These are phyloP conservation scores for Xenentodon cancila DNA, from an alignment of 2,797 vertebrate genomes.

Conservation along the genomic window DNA sequence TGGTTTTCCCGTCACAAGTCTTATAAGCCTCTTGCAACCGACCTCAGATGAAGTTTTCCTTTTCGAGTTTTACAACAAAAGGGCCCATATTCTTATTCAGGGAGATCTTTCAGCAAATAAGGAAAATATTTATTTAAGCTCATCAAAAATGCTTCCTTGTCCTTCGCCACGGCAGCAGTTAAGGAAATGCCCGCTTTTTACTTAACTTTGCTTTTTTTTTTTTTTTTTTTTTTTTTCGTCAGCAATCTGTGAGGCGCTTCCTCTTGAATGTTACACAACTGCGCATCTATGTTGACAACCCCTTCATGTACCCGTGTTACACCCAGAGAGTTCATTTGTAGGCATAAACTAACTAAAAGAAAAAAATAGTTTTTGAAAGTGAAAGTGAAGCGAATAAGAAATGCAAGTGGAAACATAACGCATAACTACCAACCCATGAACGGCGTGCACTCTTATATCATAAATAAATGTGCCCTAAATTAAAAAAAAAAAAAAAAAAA, in stretches of 20 bases:
- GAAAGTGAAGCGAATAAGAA: too few species aligned
- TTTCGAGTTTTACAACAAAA: too few species aligned
- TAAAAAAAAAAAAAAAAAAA: too few species aligned
- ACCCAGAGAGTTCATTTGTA: background rate
- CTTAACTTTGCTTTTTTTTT: too few species aligned
- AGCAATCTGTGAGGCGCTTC: constrained; percentile 38
- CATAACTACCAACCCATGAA: too few species aligned
- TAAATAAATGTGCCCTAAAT: too few species aligned
- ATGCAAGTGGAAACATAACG: too few species aligned
- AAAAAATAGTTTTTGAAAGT: too few species aligned
- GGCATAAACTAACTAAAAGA: too few species aligned
- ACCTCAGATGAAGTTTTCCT: background rate
- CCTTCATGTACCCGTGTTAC: constrained; percentile 7
- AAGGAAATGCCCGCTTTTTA: constrained; percentile 44
- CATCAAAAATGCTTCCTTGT: background rate
- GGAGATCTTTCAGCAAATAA: background rate
- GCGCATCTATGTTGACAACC: background rate
- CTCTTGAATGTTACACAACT: constrained; percentile 40
- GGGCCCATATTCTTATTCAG: too few species aligned
- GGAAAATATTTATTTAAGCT: background rate
- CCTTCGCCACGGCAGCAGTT: background rate
- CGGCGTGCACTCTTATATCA: too few species aligned
- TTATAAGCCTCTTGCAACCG: background rate
- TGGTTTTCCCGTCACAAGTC: background rate
- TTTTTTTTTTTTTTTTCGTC: constrained; percentile 41